A percentile compares a stretch with the other conserved stretches of the same genome.
These are phyloP conservation scores for Hypselothyrea guttata DNA, from an alignment of 2,888 invertebrate genomes.

Conservation along the genomic window DNA sequence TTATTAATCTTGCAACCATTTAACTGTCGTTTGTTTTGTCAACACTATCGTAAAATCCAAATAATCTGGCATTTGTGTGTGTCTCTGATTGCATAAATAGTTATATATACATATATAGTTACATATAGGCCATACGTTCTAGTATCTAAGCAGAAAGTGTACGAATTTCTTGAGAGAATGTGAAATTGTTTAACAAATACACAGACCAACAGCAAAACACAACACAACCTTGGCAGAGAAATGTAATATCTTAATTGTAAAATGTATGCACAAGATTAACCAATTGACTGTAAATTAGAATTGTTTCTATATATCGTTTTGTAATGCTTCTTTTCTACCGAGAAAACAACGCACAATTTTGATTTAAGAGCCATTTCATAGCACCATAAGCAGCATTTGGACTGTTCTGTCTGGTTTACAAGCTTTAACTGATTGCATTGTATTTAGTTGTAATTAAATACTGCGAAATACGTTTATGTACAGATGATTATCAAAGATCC, in stretches of 20 bases:
- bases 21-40: no score
- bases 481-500: constrained; percentile 18
- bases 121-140: constrained; percentile 76
- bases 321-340: no score
- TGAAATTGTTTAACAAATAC: constrained; percentile 77
- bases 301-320: constrained; percentile 10
- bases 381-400: constrained; percentile 24
- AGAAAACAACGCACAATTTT: constrained; percentile 38
- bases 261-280: constrained; percentile 50
- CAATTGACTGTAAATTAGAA: constrained; percentile 24
- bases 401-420: constrained; percentile 20
- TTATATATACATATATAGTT: constrained; percentile 54
- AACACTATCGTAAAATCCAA: no score
- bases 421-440: constrained; percentile 38
- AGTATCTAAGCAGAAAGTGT: constrained; percentile 74
- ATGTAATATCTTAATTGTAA: no score
- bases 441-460: constrained; percentile 25
- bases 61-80: constrained; percentile 46
- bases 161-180: constrained; percentile 70
- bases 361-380: constrained; percentile 31
- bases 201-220: constrained; percentile 33
- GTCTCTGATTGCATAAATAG: constrained; percentile 49
- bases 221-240: constrained; percentile 21
- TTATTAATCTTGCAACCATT: no score
- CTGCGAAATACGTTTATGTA: constrained; percentile 16